Evolutionary conservation across 2,888 invertebrate species (phyloP), one percentile per base, ranked within the genome.

Genomic region (Acrobasis repandana): DNA sequence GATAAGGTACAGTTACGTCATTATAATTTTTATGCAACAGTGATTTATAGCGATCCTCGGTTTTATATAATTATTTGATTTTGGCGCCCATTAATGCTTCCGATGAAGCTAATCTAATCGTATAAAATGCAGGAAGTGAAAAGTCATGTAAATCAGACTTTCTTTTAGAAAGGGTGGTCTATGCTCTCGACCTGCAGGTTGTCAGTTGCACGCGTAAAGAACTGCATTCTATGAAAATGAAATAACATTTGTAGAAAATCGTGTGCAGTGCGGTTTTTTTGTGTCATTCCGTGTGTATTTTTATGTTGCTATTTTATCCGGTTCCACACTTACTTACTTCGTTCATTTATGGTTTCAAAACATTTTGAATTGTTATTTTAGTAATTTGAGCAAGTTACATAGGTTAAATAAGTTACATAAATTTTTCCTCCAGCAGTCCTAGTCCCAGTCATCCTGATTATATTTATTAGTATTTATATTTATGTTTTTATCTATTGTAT

Each of bases 111-210:
- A 49, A 47, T 51, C 18, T 2, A n/a, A 50, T 28, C 50, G n/a
- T 10, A 50, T 58, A 50, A 58, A 50, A 58, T 11, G 18, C 20
- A 49, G 58, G 58, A 58, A 58, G 58, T 58, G 58, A 58, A 49
- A 58, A 58, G 58, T 48, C 49, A 49, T 47, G 47, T 38, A 58
- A 58, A 49, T 58, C 33, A 9, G 10, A 50, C 58, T 58, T 58
- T 58, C 58, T 58, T 18, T 49, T 50, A 14, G 38, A 20, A 1
- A 34, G 11, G 14, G 34, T 18, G 38, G 34, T 11, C 33, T 57
- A 34, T 47, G 47, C 36, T 36, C 49, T 20, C 36, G 14, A 6
- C 16, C 46, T 15, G 47, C 1, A 49, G 38, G 38, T 34, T 50
- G 58, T 50, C 58, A 58, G 48, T 36, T 16, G 52, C 52, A 52